These are phyloP conservation scores for Centropus bengalensis DNA, from an alignment of 2,113 vertebrate genomes.

Conservation along the genomic window DNA sequence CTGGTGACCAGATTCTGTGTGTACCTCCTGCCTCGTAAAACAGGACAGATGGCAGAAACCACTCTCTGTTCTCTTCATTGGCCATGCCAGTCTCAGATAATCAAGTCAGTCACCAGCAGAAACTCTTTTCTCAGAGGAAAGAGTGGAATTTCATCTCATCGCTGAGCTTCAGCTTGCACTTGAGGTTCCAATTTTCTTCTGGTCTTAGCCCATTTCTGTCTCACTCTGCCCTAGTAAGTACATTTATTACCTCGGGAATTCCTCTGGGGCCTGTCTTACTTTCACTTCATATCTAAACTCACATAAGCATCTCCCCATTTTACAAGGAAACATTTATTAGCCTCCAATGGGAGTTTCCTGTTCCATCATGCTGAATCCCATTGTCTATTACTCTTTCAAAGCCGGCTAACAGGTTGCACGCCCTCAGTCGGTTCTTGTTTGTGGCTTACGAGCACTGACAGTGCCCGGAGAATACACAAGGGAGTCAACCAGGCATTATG, in stretches of 20 bases:
- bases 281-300: constrained; percentile 62
- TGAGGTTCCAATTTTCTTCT: constrained; percentile 59
- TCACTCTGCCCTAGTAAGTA: constrained; percentile 59
- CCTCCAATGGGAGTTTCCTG: constrained; percentile 28
- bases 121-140: constrained; percentile 18
- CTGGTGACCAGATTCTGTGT: constrained; percentile 10
- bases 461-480: fast-evolving
- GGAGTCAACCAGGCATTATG: fast-evolving
- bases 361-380: background rate
- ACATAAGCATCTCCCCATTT: constrained; percentile 44
- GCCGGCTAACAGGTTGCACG: background rate
- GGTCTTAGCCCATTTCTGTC: constrained; percentile 52
- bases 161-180: constrained; percentile 1
- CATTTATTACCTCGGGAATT: constrained; percentile 61
- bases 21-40: constrained; percentile 4
- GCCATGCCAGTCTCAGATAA: constrained; percentile 10
- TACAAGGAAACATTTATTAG: constrained; percentile 54
- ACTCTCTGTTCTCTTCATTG: background rate
- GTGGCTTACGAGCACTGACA: fast-evolving
- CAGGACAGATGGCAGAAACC: constrained; percentile 47
- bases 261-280: constrained; percentile 60
- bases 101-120: constrained; percentile 17
- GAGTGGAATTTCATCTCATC: constrained; percentile 34
- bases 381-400: background rate
- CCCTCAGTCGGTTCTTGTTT: fast-evolving